A percentile compares a stretch with the other conserved stretches of the same genome.
Evolutionary conservation across 35 echinoderm and acorn worm species (phyloP).

Genomic region (Heliocidaris tuberculata): DNA sequence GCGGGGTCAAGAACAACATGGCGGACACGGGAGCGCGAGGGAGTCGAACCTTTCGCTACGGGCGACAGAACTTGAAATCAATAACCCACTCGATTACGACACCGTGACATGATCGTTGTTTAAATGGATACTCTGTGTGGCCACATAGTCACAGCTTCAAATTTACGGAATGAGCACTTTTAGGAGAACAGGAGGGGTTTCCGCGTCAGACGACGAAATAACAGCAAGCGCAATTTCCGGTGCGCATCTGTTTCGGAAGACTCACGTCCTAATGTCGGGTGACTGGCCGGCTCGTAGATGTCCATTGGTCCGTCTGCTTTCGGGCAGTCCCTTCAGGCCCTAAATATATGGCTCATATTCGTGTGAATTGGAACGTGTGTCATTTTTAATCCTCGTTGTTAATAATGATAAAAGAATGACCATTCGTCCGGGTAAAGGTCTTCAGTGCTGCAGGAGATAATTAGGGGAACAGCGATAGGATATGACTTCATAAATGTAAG

Average conservation of each 20-base stretch:
- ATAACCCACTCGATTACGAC: slow-evolving; percentile 27
- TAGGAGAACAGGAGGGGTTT: neutral
- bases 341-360: neutral
- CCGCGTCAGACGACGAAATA: neutral
- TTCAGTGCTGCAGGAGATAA: neutral
- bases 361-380: slow-evolving; percentile 8
- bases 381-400: neutral
- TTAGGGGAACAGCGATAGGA: neutral
- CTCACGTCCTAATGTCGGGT: neutral
- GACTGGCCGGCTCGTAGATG: neutral
- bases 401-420: slow-evolving; percentile 10
- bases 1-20: slow-evolving; percentile 35
- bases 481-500: neutral
- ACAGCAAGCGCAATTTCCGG: slow-evolving; percentile 10
- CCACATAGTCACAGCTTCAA: neutral
- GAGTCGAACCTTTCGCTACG: slow-evolving; percentile 20
- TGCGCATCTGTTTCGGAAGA: slow-evolving; percentile 20
- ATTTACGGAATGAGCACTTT: neutral
- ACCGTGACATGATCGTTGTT: slow-evolving; percentile 34
- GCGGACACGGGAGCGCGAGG: slow-evolving; percentile 2
- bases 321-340: neutral
- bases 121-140: slow-evolving; percentile 20
- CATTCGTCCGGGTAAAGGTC: neutral
- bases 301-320: neutral
- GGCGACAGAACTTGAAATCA: slow-evolving; percentile 42